These are phyloP conservation scores for Sipha maydis DNA, from an alignment of 2,888 invertebrate species.

Conservation along the genomic window DNA sequence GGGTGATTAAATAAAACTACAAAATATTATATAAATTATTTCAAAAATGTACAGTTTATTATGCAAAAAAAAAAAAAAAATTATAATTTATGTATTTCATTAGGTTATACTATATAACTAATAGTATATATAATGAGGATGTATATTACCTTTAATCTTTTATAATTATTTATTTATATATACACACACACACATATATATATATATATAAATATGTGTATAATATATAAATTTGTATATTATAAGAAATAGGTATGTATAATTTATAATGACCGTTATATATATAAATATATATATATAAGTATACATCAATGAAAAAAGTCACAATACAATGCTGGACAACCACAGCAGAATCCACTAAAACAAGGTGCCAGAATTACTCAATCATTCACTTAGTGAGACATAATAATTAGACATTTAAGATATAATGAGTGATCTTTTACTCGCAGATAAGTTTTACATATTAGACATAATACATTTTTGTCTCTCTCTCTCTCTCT, in stretches of 20 bases:
- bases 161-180: constrained; percentile 38
- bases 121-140: constrained; percentile 60
- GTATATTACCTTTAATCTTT: constrained; percentile 54
- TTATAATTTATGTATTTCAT: constrained; percentile 58
- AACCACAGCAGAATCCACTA: constrained; percentile 46
- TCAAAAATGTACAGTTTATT: constrained; percentile 61
- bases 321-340: constrained; percentile 58
- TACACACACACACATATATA: constrained; percentile 22
- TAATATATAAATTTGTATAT: constrained; percentile 43
- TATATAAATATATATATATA: constrained; percentile 37
- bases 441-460: constrained; percentile 61
- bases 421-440: constrained; percentile 61
- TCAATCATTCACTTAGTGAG: constrained; percentile 53
- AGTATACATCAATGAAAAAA: constrained; percentile 56
- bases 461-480: constrained; percentile 39
- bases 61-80: constrained; percentile 58
- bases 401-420: constrained; percentile 59
- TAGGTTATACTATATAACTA: constrained; percentile 61
- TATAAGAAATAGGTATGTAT: constrained; percentile 56
- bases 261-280: constrained; percentile 52
- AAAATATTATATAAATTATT: constrained; percentile 41
- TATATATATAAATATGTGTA: constrained; percentile 36
- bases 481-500: neutral
- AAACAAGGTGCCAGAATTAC: constrained; percentile 58
- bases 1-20: constrained; percentile 5